Conservation (phyloP, 2,113 vertebrate species). For the Manacus vitellinus region DNA sequence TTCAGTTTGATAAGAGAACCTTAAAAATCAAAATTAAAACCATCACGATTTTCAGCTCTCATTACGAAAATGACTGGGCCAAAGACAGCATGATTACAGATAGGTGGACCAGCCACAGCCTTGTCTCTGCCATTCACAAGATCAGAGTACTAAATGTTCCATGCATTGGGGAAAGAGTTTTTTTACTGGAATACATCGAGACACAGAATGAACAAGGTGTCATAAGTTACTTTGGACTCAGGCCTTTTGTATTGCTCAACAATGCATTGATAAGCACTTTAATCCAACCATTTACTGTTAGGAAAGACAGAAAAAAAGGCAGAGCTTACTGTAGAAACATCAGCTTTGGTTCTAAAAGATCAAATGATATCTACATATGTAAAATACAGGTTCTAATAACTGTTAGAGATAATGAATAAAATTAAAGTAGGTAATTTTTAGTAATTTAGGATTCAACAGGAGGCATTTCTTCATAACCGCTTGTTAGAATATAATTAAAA, state of each 20-base stretch:
- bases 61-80: background rate
- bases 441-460: constrained; percentile 67
- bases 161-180: background rate
- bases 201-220: background rate
- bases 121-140: background rate
- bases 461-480: constrained; percentile 52
- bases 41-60: background rate
- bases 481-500: constrained; percentile 72
- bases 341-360: constrained; percentile 78
- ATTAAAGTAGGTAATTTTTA: constrained; percentile 77
- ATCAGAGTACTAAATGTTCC: constrained; percentile 5
- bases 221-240: constrained; percentile 6
- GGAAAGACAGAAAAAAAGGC: background rate
- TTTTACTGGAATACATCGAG: background rate
- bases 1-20: background rate
- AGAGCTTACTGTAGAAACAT: background rate
- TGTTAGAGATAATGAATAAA: constrained; percentile 75
- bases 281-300: background rate
- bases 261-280: background rate
- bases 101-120: background rate
- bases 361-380: constrained; percentile 77
- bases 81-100: background rate
- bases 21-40: background rate
- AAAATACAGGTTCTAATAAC: constrained; percentile 77
- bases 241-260: background rate